A percentile compares a stretch with the other conserved stretches of the same genome.
phyloP scores from a whole-genome alignment of 2,113 vertebrate species.

The Calonectris borealis region DNA sequence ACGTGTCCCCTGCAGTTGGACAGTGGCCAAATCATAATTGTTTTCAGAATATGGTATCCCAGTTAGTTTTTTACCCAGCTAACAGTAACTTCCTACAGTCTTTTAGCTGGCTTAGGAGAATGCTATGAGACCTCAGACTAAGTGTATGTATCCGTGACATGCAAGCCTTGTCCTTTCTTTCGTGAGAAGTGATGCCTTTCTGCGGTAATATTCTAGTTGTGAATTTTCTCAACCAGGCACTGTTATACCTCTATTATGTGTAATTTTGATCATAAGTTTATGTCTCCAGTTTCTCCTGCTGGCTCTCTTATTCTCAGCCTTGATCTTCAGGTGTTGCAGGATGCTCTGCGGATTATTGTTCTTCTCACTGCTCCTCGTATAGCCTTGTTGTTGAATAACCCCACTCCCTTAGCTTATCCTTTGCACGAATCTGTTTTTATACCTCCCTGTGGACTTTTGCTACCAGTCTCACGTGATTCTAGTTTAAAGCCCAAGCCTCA shows the following conservation, averaged over 20 bases:
- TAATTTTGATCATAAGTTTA: neutral
- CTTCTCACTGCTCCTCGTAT: neutral
- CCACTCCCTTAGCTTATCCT: neutral
- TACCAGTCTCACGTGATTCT: neutral
- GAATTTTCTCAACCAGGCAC: neutral
- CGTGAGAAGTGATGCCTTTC: neutral
- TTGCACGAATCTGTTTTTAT: neutral
- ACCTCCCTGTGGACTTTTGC: neutral
- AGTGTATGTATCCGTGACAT: neutral
- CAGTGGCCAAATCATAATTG: neutral
- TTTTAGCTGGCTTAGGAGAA: neutral
- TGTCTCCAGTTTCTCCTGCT: neutral
- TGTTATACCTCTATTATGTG: neutral
- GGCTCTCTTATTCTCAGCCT: neutral
- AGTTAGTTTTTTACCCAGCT: neutral
- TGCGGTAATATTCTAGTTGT: neutral
- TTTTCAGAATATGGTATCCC: neutral
- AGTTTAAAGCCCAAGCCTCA: neutral
- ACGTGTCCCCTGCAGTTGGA: neutral
- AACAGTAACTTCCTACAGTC: neutral
- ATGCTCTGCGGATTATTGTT: neutral
- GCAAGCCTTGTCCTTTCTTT: neutral
- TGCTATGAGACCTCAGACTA: neutral
- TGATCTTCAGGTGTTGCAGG: neutral
- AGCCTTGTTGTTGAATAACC: neutral